Conservation (phyloP, 92 coral and sea anemone species). For the Meandrina meandrites region DNA sequence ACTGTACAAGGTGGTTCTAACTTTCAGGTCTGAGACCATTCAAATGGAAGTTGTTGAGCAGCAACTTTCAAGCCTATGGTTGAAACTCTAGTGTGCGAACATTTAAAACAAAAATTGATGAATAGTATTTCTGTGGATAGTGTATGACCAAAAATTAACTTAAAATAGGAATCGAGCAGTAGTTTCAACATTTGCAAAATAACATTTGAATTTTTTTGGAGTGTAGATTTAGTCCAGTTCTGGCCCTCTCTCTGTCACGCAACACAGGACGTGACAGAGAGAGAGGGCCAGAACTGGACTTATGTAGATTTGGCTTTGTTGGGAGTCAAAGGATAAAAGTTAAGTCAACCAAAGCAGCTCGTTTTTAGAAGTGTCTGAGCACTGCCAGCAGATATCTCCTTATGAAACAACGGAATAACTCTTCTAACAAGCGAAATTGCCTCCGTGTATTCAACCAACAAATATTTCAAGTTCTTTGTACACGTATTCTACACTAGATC, state of each 20-base stretch:
- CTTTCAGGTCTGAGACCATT: not conserved
- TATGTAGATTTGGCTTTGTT: not conserved
- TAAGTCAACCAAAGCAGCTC: not conserved
- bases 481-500: not conserved
- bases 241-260: too few species aligned
- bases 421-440: not conserved
- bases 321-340: not conserved
- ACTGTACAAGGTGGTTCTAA: not conserved
- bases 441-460: not conserved
- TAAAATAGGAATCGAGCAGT: not conserved
- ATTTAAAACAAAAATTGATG: too few species aligned
- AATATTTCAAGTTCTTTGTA: not conserved
- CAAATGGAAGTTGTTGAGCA: not conserved
- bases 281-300: too few species aligned
- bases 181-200: not conserved
- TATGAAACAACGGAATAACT: not conserved
- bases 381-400: constrained; percentile 5
- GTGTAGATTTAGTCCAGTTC: too few species aligned
- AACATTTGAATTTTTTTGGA: not conserved
- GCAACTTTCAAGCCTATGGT: not conserved
- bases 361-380: not conserved
- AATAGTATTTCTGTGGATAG: too few species aligned
- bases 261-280: too few species aligned
- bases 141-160: too few species aligned
- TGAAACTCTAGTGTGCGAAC: not conserved